Conservation (phyloP, 2,113 vertebrate species). For the Oxyruncus cristatus region DNA sequence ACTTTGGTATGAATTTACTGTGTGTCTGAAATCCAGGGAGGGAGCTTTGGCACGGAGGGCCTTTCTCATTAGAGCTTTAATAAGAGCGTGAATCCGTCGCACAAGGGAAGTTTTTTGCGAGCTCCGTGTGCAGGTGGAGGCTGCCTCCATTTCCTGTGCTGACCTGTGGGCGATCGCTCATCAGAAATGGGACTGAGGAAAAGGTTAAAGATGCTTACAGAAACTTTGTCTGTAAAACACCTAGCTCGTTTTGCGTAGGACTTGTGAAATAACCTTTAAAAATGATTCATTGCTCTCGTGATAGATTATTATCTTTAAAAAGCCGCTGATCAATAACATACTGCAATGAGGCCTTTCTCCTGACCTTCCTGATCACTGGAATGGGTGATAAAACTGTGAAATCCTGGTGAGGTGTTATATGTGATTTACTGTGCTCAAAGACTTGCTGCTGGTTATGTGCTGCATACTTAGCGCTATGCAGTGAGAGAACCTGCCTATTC, state of each 20-base stretch:
- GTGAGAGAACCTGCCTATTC: neutral
- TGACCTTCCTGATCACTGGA: neutral
- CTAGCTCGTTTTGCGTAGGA: neutral
- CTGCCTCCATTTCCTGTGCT: neutral
- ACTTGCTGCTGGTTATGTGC: neutral
- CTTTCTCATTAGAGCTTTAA: neutral
- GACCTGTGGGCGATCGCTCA: fast-evolving
- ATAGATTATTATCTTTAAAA: neutral
- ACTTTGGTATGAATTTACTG: neutral
- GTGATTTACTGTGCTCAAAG: neutral
- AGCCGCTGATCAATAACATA: neutral
- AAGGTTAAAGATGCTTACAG: neutral
- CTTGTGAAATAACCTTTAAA: neutral
- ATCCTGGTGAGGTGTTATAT: neutral
- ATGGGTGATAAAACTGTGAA: neutral
- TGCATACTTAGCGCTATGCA: neutral
- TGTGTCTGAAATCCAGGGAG: neutral
- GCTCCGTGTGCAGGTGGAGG: neutral
- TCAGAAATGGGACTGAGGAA: neutral
- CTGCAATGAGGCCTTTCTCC: neutral
- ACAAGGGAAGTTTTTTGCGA: neutral
- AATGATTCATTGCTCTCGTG: neutral
- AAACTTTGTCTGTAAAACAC: neutral
- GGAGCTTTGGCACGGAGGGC: neutral
- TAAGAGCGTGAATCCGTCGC: fast-evolving